Base-by-base conservation (phyloP, 2,113 vertebrate species). In the Isurus oxyrinchus region DNA sequence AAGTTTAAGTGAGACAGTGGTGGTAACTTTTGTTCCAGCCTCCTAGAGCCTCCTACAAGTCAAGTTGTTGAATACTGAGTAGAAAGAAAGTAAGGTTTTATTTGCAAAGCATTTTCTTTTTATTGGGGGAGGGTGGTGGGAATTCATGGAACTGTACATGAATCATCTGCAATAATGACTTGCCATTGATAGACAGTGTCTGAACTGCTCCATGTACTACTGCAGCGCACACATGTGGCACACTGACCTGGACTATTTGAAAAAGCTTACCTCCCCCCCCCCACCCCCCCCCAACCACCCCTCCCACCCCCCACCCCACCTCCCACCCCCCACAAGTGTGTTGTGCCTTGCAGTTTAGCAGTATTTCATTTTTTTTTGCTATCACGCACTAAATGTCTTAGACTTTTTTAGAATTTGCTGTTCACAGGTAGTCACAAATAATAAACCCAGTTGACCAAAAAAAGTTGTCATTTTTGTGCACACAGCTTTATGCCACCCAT, bases 371-470 rank as follows among this genome's bases (percentile, higher is more conserved):
- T 98, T 97, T 98, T 97, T 97, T 63, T 63, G 97, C 98, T 98
- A 97, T 98, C 98, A 98, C 97, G 98, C 98, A 98, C 98, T 98
- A 98, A 98, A 76, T 53, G 98, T 98, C 98, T 98, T 98, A 98
- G 98, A 96, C 97, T 97, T 98, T 69, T 98, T 97, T 98, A 98
- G 97, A 97, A 97, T 97, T 98, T 96, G 96, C 98, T 98, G 97
- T 97, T 98, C 97, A 98, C 98, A 97, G 88, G 88, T 59, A 91
- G 98, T 98, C 98, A 98, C 98, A 97, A 97, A 98, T 96, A 72
- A 95, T 95, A 95, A 95, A 98, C 97, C 97, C 98, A 97, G 97
- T 97, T 98, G 97, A 98, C 98, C 98, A 98, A 98, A 98, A 94
- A 67, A 95, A 97, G 94, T 93, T 96, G 96, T 97, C 96, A 27